These are phyloP conservation scores for Rhabdophis nuchalis DNA, from an alignment of 2,797 vertebrate species.

Conservation along the genomic window DNA sequence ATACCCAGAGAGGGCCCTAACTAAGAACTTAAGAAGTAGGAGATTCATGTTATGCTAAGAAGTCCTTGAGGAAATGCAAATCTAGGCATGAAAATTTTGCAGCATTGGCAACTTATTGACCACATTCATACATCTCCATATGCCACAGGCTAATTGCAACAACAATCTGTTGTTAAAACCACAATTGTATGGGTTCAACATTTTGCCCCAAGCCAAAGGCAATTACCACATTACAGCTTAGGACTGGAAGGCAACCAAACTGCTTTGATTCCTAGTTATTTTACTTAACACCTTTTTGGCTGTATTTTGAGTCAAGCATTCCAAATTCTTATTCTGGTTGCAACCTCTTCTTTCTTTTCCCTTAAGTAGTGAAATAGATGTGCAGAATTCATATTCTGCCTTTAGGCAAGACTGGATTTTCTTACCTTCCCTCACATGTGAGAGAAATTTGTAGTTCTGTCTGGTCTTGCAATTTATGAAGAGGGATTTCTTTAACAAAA, in stretches of 20 bases:
- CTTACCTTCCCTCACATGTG: constrained; percentile 1
- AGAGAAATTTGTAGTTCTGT: constrained; percentile 33
- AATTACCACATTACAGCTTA: neutral
- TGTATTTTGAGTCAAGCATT: neutral
- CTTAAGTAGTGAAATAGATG: neutral
- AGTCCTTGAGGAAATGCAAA: neutral
- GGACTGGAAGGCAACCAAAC: neutral
- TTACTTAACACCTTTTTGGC: neutral
- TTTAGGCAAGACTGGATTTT: constrained; percentile 20
- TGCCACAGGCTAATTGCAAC: neutral
- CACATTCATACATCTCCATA: neutral
- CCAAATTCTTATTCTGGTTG: neutral
- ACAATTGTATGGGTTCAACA: neutral
- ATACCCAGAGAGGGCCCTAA: neutral
- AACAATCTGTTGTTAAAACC: neutral
- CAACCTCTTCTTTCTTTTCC: neutral
- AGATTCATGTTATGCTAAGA: neutral
- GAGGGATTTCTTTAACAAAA: constrained; percentile 24
- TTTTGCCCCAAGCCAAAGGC: neutral
- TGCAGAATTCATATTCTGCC: constrained; percentile 21
- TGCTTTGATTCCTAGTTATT: neutral
- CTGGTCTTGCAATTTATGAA: constrained; percentile 32
- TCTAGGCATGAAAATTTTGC: neutral
- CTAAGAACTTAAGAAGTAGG: neutral
- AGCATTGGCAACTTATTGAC: neutral